A percentile compares a stretch with the other conserved stretches of the same genome.
These are phyloP conservation scores for Salmo trutta DNA, from an alignment of 2,797 vertebrate species.

Conservation along the genomic window DNA sequence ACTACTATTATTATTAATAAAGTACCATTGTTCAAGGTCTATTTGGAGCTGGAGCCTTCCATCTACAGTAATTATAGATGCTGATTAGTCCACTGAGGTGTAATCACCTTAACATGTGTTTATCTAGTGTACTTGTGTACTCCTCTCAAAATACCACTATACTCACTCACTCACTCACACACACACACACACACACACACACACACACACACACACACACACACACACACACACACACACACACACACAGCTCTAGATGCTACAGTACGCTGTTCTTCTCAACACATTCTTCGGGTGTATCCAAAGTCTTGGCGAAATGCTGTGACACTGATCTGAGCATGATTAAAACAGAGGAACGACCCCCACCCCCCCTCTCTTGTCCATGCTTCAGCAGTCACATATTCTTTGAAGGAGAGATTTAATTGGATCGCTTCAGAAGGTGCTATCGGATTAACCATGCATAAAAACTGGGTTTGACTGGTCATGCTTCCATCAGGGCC, in stretches of 20 bases:
- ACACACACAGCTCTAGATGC: conserved; percentile 17
- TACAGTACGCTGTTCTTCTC: conserved; percentile 40
- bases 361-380: conserved; percentile 58
- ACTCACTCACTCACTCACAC: not conserved
- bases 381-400: conserved; percentile 68
- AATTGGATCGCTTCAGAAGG: conserved; percentile 80
- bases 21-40: not conserved
- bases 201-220: not conserved
- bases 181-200: not conserved
- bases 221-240: not conserved
- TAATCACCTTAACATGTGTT: conserved; percentile 63
- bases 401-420: conserved; percentile 79
- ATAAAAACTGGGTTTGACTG: conserved; percentile 75
- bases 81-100: conserved; percentile 39
- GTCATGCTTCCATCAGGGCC: conserved; percentile 69
- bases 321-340: conserved; percentile 66
- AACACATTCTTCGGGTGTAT: conserved; percentile 41
- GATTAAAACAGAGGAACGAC: conserved; percentile 69
- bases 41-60: conserved; percentile 10
- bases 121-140: conserved; percentile 26
- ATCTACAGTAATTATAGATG: conserved; percentile 36
- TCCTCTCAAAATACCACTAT: conserved; percentile 8
- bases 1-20: not conserved
- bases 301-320: conserved; percentile 54
- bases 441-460: conserved; percentile 80